Conservation (phyloP, 2,888 invertebrate species). For the Allophyes oxyacanthae region DNA sequence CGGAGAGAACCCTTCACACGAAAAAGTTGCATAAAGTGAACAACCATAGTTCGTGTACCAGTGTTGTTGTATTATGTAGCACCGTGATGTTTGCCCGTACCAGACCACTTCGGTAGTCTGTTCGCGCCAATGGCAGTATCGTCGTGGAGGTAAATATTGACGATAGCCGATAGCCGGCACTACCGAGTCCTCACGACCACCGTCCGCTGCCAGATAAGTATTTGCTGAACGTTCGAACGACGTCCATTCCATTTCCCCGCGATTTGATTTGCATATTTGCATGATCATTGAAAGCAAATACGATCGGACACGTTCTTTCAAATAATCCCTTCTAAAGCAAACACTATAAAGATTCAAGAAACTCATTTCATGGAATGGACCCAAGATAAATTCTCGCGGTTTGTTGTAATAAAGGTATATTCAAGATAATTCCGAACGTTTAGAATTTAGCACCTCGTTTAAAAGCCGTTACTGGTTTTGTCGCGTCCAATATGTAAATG, state of each 20-base stretch:
- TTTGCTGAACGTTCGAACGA: slow-evolving; percentile 60
- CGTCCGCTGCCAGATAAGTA: slow-evolving; percentile 60
- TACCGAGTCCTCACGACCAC: slow-evolving; percentile 53
- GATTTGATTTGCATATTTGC: slow-evolving; percentile 65
- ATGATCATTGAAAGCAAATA: slow-evolving; percentile 55
- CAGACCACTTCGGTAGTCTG: slow-evolving; percentile 65
- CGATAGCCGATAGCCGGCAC: slow-evolving; percentile 61
- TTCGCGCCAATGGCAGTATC: slow-evolving; percentile 69
- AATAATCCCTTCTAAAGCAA: slow-evolving; percentile 24
- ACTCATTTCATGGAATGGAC: slow-evolving; percentile 4
- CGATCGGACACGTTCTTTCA: slow-evolving; percentile 29
- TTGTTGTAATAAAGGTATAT: slow-evolving; percentile 52
- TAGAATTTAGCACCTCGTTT: slow-evolving; percentile 51
- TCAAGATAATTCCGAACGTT: slow-evolving; percentile 48
- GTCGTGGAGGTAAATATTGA: slow-evolving; percentile 84
- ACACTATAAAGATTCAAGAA: slow-evolving; percentile 12
- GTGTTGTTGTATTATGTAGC: slow-evolving; percentile 69
- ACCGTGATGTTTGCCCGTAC: slow-evolving; percentile 59
- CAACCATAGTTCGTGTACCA: slow-evolving; percentile 53
- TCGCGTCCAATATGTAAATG: slow-evolving; percentile 56
- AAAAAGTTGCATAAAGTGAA: slow-evolving; percentile 68
- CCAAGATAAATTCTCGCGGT: slow-evolving; percentile 19
- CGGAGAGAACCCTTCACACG: slow-evolving; percentile 60
- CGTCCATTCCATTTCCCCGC: slow-evolving; percentile 55
- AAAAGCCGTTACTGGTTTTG: slow-evolving; percentile 36